These are phyloP conservation scores for Alosa sapidissima DNA, from an alignment of 2,797 vertebrate genomes.

Conservation along the genomic window DNA sequence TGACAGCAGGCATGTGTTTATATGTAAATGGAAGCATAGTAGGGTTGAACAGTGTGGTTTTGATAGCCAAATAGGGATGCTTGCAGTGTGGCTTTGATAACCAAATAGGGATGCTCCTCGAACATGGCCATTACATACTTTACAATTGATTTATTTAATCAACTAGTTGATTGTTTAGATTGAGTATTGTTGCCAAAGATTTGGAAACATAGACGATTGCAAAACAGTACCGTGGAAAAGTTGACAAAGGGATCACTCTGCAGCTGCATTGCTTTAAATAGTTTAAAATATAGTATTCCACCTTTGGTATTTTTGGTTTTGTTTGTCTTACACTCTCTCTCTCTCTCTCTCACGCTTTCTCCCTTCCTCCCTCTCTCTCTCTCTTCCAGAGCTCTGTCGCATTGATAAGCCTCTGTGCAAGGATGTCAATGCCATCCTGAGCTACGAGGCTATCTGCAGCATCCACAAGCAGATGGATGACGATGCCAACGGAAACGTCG, in stretches of 20 bases:
- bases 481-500: conserved; percentile 95
- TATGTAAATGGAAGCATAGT: neutral
- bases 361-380: conserved; percentile 42
- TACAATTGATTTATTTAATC: neutral
- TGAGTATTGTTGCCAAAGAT: neutral
- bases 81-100: neutral
- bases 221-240: neutral
- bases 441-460: conserved; percentile 90
- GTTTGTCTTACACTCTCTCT: neutral
- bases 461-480: conserved; percentile 99
- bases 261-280: neutral
- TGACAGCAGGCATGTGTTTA: neutral
- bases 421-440: conserved; percentile 85
- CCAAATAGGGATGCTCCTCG: neutral
- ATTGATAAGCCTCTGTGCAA: conserved; percentile 86
- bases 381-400: conserved; percentile 86
- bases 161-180: neutral
- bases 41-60: neutral
- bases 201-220: neutral
- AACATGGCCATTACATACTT: neutral
- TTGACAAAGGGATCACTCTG: neutral
- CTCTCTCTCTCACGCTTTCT: conserved; percentile 30
- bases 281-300: neutral
- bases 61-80: neutral
- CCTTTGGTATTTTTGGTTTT: neutral